These are phyloP conservation scores for Butorides virescens DNA, from an alignment of 2,113 vertebrate genomes.

Conservation along the genomic window DNA sequence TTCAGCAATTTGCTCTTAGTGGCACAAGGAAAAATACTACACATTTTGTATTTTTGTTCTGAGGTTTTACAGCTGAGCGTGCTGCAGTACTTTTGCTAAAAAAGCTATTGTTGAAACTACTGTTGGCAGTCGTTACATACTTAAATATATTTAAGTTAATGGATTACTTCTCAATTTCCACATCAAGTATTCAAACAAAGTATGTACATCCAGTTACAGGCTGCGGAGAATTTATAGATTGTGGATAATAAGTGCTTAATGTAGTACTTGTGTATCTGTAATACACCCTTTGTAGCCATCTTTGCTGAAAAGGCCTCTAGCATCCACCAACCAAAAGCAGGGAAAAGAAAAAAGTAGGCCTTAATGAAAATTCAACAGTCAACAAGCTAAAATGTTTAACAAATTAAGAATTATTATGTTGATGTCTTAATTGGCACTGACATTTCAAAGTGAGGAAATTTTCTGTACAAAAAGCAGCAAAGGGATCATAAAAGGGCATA, in stretches of 20 bases:
- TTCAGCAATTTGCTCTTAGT: not conserved
- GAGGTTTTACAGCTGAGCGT: not conserved
- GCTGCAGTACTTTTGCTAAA: not conserved
- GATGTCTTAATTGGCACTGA: not conserved
- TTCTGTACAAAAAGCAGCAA: not conserved
- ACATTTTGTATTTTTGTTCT: not conserved
- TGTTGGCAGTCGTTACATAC: not conserved
- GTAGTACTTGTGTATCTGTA: not conserved
- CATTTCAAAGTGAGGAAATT: not conserved
- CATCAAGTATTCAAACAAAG: not conserved
- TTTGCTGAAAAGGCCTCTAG: not conserved
- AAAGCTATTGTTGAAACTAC: not conserved
- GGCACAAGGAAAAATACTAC: not conserved
- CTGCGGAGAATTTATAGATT: not conserved
- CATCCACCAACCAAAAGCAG: not conserved
- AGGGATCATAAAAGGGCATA: not conserved
- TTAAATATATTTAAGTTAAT: not conserved
- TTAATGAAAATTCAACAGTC: not conserved
- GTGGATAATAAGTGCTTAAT: not conserved
- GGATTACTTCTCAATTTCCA: not conserved
- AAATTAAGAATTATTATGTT: not conserved
- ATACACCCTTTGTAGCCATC: not conserved
- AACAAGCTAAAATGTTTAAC: not conserved
- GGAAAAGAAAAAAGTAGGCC: not conserved
- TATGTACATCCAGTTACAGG: not conserved